Evolutionary conservation across 2,113 vertebrate genomes (phyloP).

Genomic region (Lepidothrix coronata): DNA sequence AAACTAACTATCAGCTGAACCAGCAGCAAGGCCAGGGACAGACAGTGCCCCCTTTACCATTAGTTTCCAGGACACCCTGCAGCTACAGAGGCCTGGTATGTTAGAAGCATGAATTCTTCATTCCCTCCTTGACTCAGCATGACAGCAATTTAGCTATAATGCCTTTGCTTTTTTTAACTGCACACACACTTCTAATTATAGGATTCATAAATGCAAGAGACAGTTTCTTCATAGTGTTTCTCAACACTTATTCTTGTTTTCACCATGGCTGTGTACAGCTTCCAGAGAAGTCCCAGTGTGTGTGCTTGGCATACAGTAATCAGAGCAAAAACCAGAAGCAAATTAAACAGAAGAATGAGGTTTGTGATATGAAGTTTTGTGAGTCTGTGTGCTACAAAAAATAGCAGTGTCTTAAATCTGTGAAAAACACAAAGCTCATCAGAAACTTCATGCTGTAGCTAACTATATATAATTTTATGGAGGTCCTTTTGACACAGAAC

Average conservation of each 20-base stretch:
- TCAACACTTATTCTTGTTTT: not conserved
- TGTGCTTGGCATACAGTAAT: not conserved
- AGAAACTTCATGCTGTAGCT: not conserved
- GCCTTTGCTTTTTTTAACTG: not conserved
- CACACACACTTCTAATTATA: not conserved
- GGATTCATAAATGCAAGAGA: not conserved
- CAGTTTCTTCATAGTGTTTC: not conserved
- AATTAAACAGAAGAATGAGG: not conserved
- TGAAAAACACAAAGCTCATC: not conserved
- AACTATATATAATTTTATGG: not conserved
- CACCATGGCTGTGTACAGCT: not conserved
- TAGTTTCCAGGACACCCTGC: not conserved
- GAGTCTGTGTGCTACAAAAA: not conserved
- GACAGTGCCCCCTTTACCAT: not conserved
- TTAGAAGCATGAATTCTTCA: not conserved
- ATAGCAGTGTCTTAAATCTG: not conserved
- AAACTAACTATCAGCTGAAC: not conserved
- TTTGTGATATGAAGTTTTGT: not conserved
- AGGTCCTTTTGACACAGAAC: not conserved
- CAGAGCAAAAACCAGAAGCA: not conserved
- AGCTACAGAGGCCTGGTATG: not conserved
- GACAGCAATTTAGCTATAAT: not conserved
- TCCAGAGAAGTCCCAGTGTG: not conserved
- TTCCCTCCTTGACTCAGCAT: not conserved
- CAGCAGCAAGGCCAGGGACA: not conserved